These are phyloP conservation scores for Bugula neritina DNA, from an alignment of 2,888 invertebrate genomes.

Conservation along the genomic window DNA sequence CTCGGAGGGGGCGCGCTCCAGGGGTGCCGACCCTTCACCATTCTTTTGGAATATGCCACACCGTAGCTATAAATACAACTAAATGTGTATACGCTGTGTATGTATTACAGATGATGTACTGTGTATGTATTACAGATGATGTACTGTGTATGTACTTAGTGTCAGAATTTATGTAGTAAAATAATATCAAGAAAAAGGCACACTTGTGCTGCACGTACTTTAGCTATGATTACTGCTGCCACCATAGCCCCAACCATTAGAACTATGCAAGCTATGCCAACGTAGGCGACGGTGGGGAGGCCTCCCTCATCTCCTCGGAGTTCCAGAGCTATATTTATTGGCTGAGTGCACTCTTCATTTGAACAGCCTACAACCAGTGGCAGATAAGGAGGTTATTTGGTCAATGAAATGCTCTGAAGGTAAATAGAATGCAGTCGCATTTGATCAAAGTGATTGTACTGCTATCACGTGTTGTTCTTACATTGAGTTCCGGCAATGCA, in stretches of 20 bases:
- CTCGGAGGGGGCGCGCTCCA: background rate
- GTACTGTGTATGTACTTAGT: background rate
- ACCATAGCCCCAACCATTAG: background rate
- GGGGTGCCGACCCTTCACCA: background rate
- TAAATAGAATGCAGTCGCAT: too few species aligned
- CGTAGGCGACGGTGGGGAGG: background rate
- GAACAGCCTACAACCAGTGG: background rate
- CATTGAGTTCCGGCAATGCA: slow-evolving; percentile 7
- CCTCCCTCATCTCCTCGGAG: background rate
- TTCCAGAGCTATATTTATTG: background rate
- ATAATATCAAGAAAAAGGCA: too few species aligned
- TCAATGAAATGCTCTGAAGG: too few species aligned
- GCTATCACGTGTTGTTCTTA: too few species aligned
- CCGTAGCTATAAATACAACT: background rate
- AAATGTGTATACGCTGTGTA: background rate
- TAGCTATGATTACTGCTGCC: background rate
- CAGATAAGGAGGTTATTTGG: too few species aligned
- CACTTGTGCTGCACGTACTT: background rate
- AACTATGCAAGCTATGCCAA: slow-evolving; percentile 17
- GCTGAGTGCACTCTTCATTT: background rate
- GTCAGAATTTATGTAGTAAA: background rate
- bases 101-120: background rate
- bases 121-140: background rate
- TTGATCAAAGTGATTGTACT: too few species aligned
- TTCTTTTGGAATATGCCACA: background rate